Conservation (phyloP, 2,888 invertebrate genomes). For the Colostygia pectinataria region DNA sequence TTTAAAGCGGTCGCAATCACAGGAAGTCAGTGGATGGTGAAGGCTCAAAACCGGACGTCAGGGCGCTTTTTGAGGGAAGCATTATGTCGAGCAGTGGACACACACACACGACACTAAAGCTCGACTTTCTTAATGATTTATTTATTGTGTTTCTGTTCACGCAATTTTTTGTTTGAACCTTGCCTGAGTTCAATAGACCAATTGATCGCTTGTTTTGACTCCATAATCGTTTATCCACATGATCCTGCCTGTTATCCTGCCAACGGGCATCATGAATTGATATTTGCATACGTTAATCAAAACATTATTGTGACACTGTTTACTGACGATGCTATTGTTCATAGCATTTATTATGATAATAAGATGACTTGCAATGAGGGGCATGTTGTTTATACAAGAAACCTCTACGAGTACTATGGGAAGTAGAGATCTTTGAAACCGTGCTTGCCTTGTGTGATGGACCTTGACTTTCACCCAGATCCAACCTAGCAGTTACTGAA, state of each 20-base stretch:
- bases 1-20: too few relatives aligned
- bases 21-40: too few relatives aligned
- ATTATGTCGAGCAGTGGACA: too few relatives aligned
- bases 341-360: conserved; percentile 20
- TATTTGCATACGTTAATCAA: conserved; percentile 66
- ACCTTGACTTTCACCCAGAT: too few relatives aligned
- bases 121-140: too few relatives aligned
- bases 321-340: conserved; percentile 41
- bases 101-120: too few relatives aligned
- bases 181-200: conserved; percentile 2
- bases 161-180: too few relatives aligned
- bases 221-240: conserved; percentile 29
- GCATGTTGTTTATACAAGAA: not conserved
- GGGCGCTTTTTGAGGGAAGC: too few relatives aligned
- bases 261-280: conserved; percentile 59
- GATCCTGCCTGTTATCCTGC: conserved; percentile 45
- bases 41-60: too few relatives aligned
- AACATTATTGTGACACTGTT: conserved; percentile 30
- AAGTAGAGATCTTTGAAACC: not conserved
- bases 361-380: not conserved
- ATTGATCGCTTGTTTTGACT: conserved; percentile 13
- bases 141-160: too few relatives aligned
- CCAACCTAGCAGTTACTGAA: too few relatives aligned
- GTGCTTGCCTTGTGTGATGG: too few relatives aligned
- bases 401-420: not conserved